Base-by-base conservation (phyloP, 2,888 invertebrate species). In the Agriotes lineatus region DNA sequence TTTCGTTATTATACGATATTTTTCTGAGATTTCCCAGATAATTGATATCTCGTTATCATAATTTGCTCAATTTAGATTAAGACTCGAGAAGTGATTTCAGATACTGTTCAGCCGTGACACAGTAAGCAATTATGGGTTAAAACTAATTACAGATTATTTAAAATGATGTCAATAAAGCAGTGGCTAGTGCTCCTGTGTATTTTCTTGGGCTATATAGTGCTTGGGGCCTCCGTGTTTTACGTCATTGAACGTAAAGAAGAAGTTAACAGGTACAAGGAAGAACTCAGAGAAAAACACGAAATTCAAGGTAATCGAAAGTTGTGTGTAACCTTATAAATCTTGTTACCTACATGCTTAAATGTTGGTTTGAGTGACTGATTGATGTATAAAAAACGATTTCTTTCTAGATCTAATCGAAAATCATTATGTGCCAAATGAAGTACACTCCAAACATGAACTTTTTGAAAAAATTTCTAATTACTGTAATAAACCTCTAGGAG, bases 211-310 rank as follows among this genome's bases (percentile, higher is more conserved):
- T 94, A 94, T 81, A 85, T 94, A 74, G 85, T 94, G 77, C 88
- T 95, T 68, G 96, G 95, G 7, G 95, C 95, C n/a, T 91, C 90
- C 72, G 91, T 95, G 76, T 96, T 95, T 83, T 93, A 93, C 85
- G 90, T 91, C 79, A 91, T 95, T 76, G 95, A 96, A 85, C 90
- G 91, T 78, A 88, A 88, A 30, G 84, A 91, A 77, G 95, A 95
- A 84, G 83, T 87, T 57, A 85, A 88, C 70, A 86, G 88, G 72
- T 87, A 90, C 52, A 85, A 85, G 58, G 85, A 87, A 75, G 88
- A 90, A 63, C 87, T 87, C 76, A 83, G 86, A 74, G 90, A 91
- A 83, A 87, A 90, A 79, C 87, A 88, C 77, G 88, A 89, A 83
- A 91, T 93, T 79, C 88, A 91, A 85, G 90, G 93, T 93, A 86